phyloP scores from a whole-genome alignment of 2,888 invertebrate genomes.

The Polylopha cassiicola region DNA sequence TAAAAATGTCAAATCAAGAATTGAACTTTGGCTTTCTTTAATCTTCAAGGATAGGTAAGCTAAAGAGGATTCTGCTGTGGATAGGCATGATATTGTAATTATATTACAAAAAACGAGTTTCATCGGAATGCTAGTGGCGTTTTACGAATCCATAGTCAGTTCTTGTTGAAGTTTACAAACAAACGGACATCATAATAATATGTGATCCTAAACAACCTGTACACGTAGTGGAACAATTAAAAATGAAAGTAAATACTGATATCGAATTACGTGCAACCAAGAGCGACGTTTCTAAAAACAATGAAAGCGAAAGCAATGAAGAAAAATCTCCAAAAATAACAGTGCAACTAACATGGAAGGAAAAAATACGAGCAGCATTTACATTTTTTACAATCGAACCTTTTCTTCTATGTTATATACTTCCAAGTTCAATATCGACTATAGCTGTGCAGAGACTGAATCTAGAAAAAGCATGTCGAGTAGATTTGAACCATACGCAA shows the following conservation, averaged over 20 bases:
- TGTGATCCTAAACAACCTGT: no score
- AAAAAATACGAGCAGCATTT: slow-evolving; percentile 34
- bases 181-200: slow-evolving; percentile 29
- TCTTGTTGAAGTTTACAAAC: slow-evolving; percentile 38
- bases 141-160: slow-evolving; percentile 31
- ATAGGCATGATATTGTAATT: slow-evolving; percentile 20
- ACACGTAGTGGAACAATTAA: no score
- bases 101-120: slow-evolving; percentile 35
- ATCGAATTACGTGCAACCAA: slow-evolving; percentile 8
- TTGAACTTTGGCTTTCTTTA: slow-evolving; percentile 26
- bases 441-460: slow-evolving; percentile 72
- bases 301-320: slow-evolving; percentile 9
- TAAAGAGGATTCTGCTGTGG: slow-evolving; percentile 8
- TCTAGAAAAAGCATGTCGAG: slow-evolving; percentile 76
- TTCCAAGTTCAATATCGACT: slow-evolving; percentile 79
- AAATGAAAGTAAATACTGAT: slow-evolving; percentile 11
- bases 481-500: slow-evolving; percentile 67
- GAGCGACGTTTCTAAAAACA: slow-evolving; percentile 26
- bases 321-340: no score
- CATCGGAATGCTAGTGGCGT: slow-evolving; percentile 25
- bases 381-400: slow-evolving; percentile 80
- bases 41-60: slow-evolving; percentile 27
- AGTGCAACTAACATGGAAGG: no score
- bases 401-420: slow-evolving; percentile 78
- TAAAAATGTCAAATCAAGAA: no score